Evolutionary conservation across 2,888 invertebrate genomes (phyloP).

Genomic region (Luperina testacea): DNA sequence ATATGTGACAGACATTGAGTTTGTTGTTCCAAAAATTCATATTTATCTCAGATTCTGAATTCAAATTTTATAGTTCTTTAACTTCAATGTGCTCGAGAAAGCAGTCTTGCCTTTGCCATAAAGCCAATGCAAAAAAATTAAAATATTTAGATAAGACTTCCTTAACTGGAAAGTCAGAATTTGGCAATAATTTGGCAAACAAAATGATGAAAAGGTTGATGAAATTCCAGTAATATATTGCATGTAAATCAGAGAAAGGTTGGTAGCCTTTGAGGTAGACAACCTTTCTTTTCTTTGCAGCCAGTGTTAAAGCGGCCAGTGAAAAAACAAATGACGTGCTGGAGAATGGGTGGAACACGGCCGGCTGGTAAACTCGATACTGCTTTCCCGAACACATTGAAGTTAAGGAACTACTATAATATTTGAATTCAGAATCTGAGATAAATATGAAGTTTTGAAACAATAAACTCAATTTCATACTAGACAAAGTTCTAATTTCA

Average conservation of each 20-base stretch:
- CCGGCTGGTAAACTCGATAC: too few relatives aligned
- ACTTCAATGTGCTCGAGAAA: background rate
- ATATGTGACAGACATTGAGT: background rate
- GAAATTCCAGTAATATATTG: constrained; percentile 48
- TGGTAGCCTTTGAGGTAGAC: constrained; percentile 19
- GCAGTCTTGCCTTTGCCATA: background rate
- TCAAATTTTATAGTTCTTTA: background rate
- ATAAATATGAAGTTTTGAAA: background rate
- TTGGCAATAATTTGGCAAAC: constrained; percentile 5
- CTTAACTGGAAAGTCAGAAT: constrained; percentile 1
- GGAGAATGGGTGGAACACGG: too few relatives aligned
- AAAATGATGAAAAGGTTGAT: constrained; percentile 53
- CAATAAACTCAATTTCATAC: background rate
- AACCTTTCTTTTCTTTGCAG: constrained; percentile 11
- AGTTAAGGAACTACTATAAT: background rate
- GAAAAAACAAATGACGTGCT: too few relatives aligned
- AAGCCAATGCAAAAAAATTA: background rate
- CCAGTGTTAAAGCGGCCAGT: background rate
- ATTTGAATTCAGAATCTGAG: background rate
- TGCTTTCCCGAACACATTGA: background rate
- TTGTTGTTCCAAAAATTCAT: background rate
- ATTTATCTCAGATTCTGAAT: background rate
- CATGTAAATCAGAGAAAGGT: constrained; percentile 33
- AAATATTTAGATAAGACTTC: background rate
- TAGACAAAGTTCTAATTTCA: background rate